Evolutionary conservation across 2,797 vertebrate species (phyloP), one percentile per base, ranked within the genome.

Genomic region (Lacerta agilis): DNA sequence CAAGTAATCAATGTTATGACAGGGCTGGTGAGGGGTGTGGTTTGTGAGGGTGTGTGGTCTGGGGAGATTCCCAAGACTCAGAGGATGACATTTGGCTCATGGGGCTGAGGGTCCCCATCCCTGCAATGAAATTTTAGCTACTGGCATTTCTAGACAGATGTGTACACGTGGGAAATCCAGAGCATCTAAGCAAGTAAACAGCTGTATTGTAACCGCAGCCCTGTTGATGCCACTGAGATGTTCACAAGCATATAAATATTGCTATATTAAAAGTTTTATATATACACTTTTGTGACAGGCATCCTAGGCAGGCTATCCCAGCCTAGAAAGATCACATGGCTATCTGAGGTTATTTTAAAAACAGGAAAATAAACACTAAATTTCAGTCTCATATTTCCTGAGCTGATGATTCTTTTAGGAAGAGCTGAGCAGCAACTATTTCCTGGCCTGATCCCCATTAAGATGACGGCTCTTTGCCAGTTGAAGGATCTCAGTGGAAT

Each of bases 321-420:
- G 67, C 67, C 80, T 61, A 87, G 67, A 88, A 85, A 76, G 61
- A 58, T 85, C 82, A 87, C 78, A 81, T 85, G 82, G 77, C 76
- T 84, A 90, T 89, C 82, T 86, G 87, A 91, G 89, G 55, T 61
- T 89, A 10, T 89, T 92, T 95, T 86, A 84, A 87, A 85, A 81
- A 81, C 76, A 84, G 61, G 49, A 90, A 87, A 80, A 69, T 87
- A 84, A 90, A 23, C 82, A 85, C 17, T 73, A 20, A 69, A 4
- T 79, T 91, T 86, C 87, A 86, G 90, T 82, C 38, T 87, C 86
- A 92, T n/a, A 86, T 58, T 90, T 92, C 90, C 33, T 77, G 86
- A 67, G 9, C 58, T 25, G 89, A 83, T 5, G 43, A 29, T 87
- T 91, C 25, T 9, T 79, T 93, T 90, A 94, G 76, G 82, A 93